Conservation (phyloP, 2,113 vertebrate species). For the Rhagologus leucostigma region DNA sequence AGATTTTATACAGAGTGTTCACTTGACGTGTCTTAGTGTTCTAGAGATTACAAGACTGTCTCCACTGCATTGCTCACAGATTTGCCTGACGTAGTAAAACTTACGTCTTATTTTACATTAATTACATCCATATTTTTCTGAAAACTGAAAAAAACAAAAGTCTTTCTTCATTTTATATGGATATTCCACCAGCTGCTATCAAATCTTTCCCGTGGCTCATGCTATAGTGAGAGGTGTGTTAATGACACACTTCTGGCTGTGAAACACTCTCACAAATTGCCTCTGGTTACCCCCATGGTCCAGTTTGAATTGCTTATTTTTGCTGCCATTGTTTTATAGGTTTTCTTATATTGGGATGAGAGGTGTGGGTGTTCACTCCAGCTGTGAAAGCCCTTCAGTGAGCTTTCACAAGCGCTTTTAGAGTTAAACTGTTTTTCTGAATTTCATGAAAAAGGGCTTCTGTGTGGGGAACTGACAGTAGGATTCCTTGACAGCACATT, state of each 20-base stretch:
- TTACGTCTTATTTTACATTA: not conserved
- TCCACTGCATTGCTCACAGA: not conserved
- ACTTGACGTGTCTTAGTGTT: accelerated
- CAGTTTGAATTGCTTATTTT: not conserved
- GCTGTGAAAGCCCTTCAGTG: not conserved
- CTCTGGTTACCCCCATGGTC: not conserved
- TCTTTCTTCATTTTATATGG: not conserved
- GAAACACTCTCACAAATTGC: not conserved
- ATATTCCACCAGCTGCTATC: not conserved
- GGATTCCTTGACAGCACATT: not conserved
- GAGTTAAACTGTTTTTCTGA: not conserved
- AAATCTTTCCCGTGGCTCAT: not conserved
- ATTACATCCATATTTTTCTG: not conserved
- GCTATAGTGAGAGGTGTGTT: not conserved
- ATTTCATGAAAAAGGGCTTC: not conserved
- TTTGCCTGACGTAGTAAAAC: not conserved
- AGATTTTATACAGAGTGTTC: not conserved
- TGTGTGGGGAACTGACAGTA: not conserved
- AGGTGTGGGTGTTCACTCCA: not conserved
- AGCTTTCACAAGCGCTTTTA: not conserved
- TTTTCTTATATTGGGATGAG: not conserved
- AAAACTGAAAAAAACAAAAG: not conserved
- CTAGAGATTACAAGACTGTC: not conserved
- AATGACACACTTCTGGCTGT: not conserved
- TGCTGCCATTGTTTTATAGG: not conserved